Evolutionary conservation across 2,888 invertebrate genomes (phyloP), one percentile per base, ranked within the genome.

Genomic region (Julus scandinavius): DNA sequence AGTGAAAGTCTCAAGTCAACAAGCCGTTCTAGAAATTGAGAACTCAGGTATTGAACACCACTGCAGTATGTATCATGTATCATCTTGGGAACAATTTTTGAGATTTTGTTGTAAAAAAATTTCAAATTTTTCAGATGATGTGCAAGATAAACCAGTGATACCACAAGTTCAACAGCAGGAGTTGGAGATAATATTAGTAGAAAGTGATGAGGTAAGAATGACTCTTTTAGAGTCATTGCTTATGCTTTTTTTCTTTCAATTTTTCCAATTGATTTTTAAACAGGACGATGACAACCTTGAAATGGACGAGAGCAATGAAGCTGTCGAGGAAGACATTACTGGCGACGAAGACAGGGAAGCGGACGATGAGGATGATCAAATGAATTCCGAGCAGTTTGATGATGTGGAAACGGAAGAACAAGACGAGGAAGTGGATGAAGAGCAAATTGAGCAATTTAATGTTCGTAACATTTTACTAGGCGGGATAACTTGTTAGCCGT

Each of bases 401-500:
- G 63, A 87, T 54, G 89, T 89, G 45, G 89, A 88, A 20, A 20
- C 63, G 2, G 63, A 63, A 5, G 63, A 63, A 15, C 63, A n/a
- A 86, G 87, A 86, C 87, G 88, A 45, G 40, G 83, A 88, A 41
- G 88, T 11, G 15, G 85, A 85, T 80, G 88, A 88, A 17, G 84
- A 88, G 15, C 92, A 94, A 85, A 94, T 94, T 90, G 94, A 93
- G 89, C 93, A 93, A 86, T 86, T 86, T 86, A 17, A 49, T 15
- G 86, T 86, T 50, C 3, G 49, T 86, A 38, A 50, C 4, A 50
- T 49, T 2, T 17, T 50, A 4, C 20, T 38, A 29, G 29, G 29
- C 29, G 29, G 29, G 29, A 29, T 29, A 29, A 29, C 29, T 29
- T 29, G 29, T 29, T 29, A 29, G 29, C 1, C 29, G 29, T 29